Evolutionary conservation across 1,140 invertebrate genomes (phyloP), one percentile per base, ranked within the genome.

Genomic region (Anagrus nilaparvatae): DNA sequence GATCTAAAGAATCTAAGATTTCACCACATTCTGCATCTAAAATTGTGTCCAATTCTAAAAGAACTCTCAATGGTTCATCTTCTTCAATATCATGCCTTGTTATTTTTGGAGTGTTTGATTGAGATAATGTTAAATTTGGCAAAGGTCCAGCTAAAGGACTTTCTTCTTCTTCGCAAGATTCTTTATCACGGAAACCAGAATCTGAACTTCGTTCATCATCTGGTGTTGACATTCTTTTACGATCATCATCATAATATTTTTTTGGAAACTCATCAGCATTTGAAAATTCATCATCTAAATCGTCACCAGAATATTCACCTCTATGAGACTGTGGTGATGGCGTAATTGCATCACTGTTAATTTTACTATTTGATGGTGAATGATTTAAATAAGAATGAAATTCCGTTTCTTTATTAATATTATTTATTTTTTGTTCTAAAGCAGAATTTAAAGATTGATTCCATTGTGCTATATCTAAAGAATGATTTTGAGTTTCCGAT

Each of bases 171-270:
- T 71, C 69, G 41, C 65, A 71, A 5, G 65, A 71, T 41, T 71
- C 70, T 46, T 73, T 73, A 30, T 73, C 71, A 10, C 70, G 55
- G 31, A 72, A 73, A 40, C 71, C 71, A 7, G 70, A 72, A 41
- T 73, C 71, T 5, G 69, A 71, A 42, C 71, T 73, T 27, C 70
- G 55, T 38, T 73, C 71, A 20, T 73, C 71, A 38, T 73, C 71
- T 1, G 71, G 71, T 0, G 71, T 73, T 6, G 64, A 63, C 5
- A 68, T 48, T n/a, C 58, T 52, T 38, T 71, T 71, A 12, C 61
- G 54, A 9, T 67, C 66, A 16, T 70, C 66, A 40, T 70, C 68
- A 5, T 69, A 65, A 9, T 66, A 46, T 43, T 33, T 41, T 41
- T 12, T 56, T 45, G 50, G 45, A 4, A 50, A 30, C 29, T 61